A percentile compares a stretch with the other conserved stretches of the same genome.
phyloP scores from a whole-genome alignment of 2,797 vertebrate genomes.

The Notolepis coatsorum region DNA sequence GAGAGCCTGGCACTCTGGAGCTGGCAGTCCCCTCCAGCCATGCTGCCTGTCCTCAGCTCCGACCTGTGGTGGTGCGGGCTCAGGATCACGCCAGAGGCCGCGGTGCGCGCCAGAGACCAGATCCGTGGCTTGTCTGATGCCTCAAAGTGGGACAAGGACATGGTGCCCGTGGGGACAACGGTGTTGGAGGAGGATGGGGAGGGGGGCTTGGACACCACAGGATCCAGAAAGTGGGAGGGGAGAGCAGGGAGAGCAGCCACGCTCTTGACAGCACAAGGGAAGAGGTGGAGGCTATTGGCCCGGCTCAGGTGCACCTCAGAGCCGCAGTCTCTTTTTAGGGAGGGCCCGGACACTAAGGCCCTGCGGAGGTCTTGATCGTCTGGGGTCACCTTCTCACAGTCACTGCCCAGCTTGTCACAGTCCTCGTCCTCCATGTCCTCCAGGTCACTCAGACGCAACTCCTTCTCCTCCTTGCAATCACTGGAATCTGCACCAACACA shows the following conservation, averaged over 20 bases:
- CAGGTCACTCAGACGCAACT: conserved; percentile 88
- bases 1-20: conserved; percentile 73
- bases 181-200: conserved; percentile 3
- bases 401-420: conserved; percentile 86
- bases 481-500: conserved; percentile 73
- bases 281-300: conserved; percentile 78
- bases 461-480: conserved; percentile 86
- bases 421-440: conserved; percentile 91
- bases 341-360: conserved; percentile 57
- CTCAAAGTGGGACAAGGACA: conserved; percentile 81
- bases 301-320: conserved; percentile 75
- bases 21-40: conserved; percentile 75
- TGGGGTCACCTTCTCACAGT: conserved; percentile 76
- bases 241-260: conserved; percentile 71
- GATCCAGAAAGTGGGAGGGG: conserved; percentile 79
- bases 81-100: conserved; percentile 79
- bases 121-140: conserved; percentile 89
- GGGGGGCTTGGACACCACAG: conserved; percentile 67
- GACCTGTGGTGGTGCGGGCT: conserved; percentile 65
- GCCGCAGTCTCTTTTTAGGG: conserved; percentile 81
- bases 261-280: conserved; percentile 79
- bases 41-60: conserved; percentile 74
- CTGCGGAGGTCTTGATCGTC: conserved; percentile 69
- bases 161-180: conserved; percentile 43
- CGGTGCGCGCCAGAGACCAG: conserved; percentile 94